Percentiles rank a stretch among this genome's conserved stretches.
These are phyloP conservation scores for Drosophila bocqueti DNA, from an alignment of 1,140 invertebrate species.

Conservation along the genomic window DNA sequence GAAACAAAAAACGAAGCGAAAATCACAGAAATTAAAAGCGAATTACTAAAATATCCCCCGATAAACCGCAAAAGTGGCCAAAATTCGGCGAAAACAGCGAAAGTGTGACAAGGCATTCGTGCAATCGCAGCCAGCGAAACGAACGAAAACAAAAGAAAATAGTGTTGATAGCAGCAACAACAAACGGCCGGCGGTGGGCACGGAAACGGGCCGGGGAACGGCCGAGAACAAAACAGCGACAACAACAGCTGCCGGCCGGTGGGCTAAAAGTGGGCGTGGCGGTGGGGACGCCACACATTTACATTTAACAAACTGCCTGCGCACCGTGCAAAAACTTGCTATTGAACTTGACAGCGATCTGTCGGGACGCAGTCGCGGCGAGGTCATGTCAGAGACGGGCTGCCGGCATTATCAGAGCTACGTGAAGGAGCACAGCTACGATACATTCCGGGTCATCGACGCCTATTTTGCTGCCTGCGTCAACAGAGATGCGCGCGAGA, in stretches of 20 bases:
- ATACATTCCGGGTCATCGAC: constrained; percentile 89
- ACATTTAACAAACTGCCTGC: constrained; percentile 57
- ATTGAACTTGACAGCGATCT: constrained; percentile 47
- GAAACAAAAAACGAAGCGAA: constrained; percentile 46
- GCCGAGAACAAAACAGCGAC: constrained; percentile 59
- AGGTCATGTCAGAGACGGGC: constrained; percentile 85
- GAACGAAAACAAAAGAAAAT: constrained; percentile 81
- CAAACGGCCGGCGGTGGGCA: constrained; percentile 36
- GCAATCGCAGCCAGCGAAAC: constrained; percentile 69
- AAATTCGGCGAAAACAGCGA: constrained; percentile 81
- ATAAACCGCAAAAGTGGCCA: constrained; percentile 71
- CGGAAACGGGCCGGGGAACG: constrained; percentile 68
- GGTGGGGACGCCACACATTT: constrained; percentile 48
- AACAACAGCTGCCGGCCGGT: constrained; percentile 52
- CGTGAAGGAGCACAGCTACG: constrained; percentile 86
- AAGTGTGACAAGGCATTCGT: constrained; percentile 76
- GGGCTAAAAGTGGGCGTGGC: constrained; percentile 52
- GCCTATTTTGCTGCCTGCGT: constrained; percentile 91
- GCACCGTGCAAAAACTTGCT: constrained; percentile 73
- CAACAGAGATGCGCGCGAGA: constrained; percentile 89
- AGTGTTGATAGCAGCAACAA: constrained; percentile 73
- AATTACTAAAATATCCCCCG: constrained; percentile 38
- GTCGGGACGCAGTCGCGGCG: neutral
- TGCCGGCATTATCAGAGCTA: constrained; percentile 84
- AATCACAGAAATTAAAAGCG: constrained; percentile 41